Evolutionary conservation across 1,140 invertebrate species (phyloP), one percentile per base, ranked within the genome.

Genomic region (Caenorhabditis inopinata): DNA sequence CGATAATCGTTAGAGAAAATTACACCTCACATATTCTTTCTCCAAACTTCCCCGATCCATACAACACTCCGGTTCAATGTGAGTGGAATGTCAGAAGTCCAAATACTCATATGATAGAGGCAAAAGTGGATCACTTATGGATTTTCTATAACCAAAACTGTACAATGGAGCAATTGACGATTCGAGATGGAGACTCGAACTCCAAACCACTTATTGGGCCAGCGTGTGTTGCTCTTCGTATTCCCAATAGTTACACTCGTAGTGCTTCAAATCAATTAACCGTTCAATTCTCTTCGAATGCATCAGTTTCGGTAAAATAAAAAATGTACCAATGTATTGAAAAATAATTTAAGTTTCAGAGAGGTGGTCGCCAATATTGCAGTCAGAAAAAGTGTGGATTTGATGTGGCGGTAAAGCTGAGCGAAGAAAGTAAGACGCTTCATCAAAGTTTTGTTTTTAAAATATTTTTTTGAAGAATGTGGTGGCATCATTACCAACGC

Each of bases 41-140:
- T 48, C 78, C 82, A 16, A 76, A 81, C 27, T 84, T 18, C 49
- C 77, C 78, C 16, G 16, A 83, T 47, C 45, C 78, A 7, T 83
- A 82, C 23, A 53, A 85, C 2, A 38, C 62, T 4, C 74, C 83
- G 42, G 68, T 62, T 21, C 51, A 81, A n/a, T 87, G 86, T 53
- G 83, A 83, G 77, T 87, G 86, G 86, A 85, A 53, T 11, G 80
- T 87, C 23, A 46, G 62, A 21, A 81, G 87, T 42, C 87, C 87
- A 21, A 51, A 47, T 42, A 84, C 85, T 11, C 87, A 87, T 83
- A 84, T 88, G 74, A 80, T 88, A 29, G 79, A 86, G 23, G 79
- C 84, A 38, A 46, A 85, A 27, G 18, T 85, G 12, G 51, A 83
- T 32, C 82, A 85, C 47, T 21, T 85, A 0, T 85, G 78, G 78